Evolutionary conservation across 2,888 invertebrate species (phyloP).

Genomic region (Apantesis nais): DNA sequence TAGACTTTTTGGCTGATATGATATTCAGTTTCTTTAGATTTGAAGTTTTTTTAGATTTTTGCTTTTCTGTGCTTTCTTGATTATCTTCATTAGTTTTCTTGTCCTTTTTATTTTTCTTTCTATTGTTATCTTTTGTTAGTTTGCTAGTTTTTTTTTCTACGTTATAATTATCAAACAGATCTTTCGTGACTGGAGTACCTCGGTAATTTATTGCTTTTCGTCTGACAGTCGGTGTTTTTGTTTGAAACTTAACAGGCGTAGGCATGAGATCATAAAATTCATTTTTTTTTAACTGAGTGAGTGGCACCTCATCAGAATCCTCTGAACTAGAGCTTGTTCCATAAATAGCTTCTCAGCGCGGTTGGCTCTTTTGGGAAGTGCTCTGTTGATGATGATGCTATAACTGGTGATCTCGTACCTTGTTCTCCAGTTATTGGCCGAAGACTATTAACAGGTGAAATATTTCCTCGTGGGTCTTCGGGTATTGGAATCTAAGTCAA

Average conservation of each 20-base stretch:
- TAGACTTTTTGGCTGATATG: constrained; percentile 22
- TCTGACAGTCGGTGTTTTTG: neutral
- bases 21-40: constrained; percentile 17
- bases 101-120: constrained; percentile 15
- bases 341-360: neutral
- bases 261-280: constrained; percentile 15
- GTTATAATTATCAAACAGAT: constrained; percentile 8
- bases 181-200: constrained; percentile 2
- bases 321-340: constrained; percentile 6
- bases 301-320: constrained; percentile 11
- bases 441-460: constrained; percentile 10
- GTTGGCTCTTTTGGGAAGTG: constrained; percentile 8
- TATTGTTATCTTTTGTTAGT: too few species aligned
- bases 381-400: constrained; percentile 17
- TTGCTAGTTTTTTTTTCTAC: constrained; percentile 1
- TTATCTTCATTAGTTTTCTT: constrained; percentile 10
- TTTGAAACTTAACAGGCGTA: constrained; percentile 16
- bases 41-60: constrained; percentile 6
- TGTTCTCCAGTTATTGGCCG: constrained; percentile 7
- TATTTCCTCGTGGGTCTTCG: constrained; percentile 10
- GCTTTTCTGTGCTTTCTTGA: neutral
- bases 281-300: constrained; percentile 3
- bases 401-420: constrained; percentile 17
- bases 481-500: constrained; percentile 13
- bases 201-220: neutral